A percentile compares a stretch with the other conserved stretches of the same genome.
Conservation (phyloP, 2,113 vertebrate species). For the Puffinus mauretanicus region DNA sequence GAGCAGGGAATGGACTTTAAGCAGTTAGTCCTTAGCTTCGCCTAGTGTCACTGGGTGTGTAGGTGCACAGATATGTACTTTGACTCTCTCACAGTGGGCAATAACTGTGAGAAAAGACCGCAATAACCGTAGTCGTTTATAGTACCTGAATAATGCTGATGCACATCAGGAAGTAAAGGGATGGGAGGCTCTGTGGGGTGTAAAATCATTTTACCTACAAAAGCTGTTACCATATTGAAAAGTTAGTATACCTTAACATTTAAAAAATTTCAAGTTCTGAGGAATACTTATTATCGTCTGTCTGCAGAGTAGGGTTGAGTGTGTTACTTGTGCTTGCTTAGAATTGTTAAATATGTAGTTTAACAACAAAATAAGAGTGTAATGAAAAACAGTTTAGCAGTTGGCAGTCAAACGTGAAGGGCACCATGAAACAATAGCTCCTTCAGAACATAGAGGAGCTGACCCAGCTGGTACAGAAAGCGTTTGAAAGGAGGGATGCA, state of each 20-base stretch:
- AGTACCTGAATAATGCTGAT: background rate
- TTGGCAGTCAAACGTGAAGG: background rate
- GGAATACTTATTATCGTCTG: background rate
- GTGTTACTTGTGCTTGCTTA: background rate
- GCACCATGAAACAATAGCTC: background rate
- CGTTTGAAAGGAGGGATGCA: background rate
- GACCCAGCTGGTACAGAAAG: background rate
- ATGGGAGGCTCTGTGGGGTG: background rate
- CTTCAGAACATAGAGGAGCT: background rate
- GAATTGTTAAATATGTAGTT: background rate
- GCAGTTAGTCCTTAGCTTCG: conserved; percentile 12
- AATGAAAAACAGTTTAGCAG: background rate
- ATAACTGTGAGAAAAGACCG: conserved; percentile 18
- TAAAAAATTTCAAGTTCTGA: background rate
- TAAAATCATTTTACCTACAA: background rate
- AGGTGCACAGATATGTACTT: conserved; percentile 16
- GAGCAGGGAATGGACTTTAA: conserved; percentile 19
- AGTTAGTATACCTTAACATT: background rate
- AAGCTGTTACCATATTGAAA: background rate
- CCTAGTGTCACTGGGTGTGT: conserved; percentile 18
- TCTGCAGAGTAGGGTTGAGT: background rate
- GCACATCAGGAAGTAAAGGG: background rate
- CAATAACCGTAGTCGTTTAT: background rate
- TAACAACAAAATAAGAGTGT: background rate
- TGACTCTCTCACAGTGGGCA: background rate